Evolutionary conservation across 2,113 vertebrate genomes (phyloP).

Genomic region (Odocoileus virginianus): DNA sequence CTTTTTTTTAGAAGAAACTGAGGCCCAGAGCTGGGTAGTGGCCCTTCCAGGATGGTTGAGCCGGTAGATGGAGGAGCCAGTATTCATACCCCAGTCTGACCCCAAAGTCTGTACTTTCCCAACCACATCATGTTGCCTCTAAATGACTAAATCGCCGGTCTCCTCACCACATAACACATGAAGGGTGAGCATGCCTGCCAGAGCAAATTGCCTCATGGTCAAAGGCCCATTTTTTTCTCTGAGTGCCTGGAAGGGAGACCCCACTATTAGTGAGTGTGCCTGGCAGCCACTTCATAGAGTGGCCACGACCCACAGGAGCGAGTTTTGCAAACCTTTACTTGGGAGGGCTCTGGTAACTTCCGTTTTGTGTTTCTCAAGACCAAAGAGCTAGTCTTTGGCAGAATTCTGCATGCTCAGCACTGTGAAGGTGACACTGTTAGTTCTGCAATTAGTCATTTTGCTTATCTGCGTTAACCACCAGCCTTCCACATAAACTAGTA

Average conservation of each 20-base stretch:
- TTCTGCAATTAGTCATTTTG: slow-evolving; percentile 50
- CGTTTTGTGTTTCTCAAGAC: slow-evolving; percentile 9
- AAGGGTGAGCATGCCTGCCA: neutral
- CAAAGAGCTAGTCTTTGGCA: neutral
- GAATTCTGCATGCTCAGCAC: slow-evolving; percentile 27
- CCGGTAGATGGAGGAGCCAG: neutral
- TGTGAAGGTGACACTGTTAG: slow-evolving; percentile 13
- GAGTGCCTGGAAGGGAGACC: neutral
- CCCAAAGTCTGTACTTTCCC: slow-evolving; percentile 45
- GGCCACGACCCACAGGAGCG: neutral
- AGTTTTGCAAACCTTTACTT: neutral
- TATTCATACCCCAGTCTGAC: neutral
- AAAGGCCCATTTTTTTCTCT: neutral
- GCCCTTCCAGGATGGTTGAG: neutral
- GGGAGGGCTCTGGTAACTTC: neutral
- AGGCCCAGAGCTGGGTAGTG: neutral
- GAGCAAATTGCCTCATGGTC: slow-evolving; percentile 3
- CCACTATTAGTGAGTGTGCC: neutral
- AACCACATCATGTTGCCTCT: neutral
- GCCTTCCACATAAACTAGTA: slow-evolving; percentile 24
- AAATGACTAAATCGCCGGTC: slow-evolving; percentile 38
- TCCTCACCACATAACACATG: neutral
- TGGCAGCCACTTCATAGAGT: neutral
- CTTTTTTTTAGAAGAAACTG: neutral
- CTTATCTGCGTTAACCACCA: slow-evolving; percentile 48